Evolutionary conservation across 2,113 vertebrate species (phyloP).

Genomic region (Ammospiza nelsoni): DNA sequence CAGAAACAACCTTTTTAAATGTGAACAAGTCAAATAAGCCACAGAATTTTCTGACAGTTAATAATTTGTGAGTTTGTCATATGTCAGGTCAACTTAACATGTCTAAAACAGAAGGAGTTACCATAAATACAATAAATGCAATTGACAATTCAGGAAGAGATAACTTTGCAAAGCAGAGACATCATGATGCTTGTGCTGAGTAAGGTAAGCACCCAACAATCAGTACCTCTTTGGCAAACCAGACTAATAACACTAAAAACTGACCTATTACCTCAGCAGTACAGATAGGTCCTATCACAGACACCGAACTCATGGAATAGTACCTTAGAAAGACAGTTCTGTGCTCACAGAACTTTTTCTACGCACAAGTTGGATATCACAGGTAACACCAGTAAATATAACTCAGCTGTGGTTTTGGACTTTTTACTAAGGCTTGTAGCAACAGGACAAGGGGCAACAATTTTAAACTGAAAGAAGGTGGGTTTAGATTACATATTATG

Average conservation of each 20-base stretch:
- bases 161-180: not conserved
- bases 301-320: not conserved
- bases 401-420: not conserved
- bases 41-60: slow-evolving; percentile 28
- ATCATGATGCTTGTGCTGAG: not conserved
- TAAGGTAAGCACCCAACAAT: not conserved
- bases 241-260: not conserved
- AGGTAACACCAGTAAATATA: not conserved
- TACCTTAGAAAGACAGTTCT: not conserved
- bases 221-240: not conserved
- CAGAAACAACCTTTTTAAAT: slow-evolving; percentile 81
- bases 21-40: slow-evolving; percentile 78
- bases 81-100: not conserved
- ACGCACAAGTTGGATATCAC: not conserved
- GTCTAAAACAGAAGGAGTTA: not conserved
- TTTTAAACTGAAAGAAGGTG: not conserved
- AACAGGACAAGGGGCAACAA: not conserved
- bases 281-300: not conserved
- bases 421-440: not conserved
- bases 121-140: not conserved
- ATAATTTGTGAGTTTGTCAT: not conserved
- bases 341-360: not conserved
- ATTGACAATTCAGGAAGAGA: not conserved
- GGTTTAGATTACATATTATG: not conserved
- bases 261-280: not conserved